Conservation (phyloP, 2,797 vertebrate species). For the Balearica regulorum region DNA sequence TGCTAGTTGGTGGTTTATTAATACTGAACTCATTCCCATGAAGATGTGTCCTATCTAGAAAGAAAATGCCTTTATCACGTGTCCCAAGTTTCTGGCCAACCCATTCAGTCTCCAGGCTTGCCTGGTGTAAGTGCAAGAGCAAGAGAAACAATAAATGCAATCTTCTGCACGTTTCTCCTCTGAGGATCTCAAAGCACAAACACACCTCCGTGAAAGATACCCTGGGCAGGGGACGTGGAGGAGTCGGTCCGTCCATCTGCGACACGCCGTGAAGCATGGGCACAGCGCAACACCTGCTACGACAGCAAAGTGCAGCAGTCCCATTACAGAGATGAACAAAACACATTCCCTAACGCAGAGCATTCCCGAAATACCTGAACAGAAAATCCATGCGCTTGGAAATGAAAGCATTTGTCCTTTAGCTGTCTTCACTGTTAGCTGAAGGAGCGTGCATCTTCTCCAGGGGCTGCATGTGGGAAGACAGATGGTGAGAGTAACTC, state of each 20-base stretch:
- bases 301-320: neutral
- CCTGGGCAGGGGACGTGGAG: neutral
- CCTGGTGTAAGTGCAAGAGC: neutral
- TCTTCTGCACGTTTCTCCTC: neutral
- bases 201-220: neutral
- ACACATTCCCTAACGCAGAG: fast-evolving
- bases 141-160: fast-evolving
- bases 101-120: neutral
- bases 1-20: neutral
- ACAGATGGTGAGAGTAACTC: constrained; percentile 32
- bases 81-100: neutral
- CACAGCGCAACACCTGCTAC: neutral
- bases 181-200: neutral
- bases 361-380: neutral
- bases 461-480: neutral
- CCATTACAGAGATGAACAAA: neutral
- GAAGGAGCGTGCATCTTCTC: neutral
- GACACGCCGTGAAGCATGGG: fast-evolving
- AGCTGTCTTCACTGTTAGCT: neutral
- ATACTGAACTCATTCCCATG: neutral
- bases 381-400: constrained; percentile 22
- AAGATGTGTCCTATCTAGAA: neutral
- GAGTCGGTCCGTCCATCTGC: fast-evolving
- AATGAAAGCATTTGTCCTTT: constrained; percentile 5
- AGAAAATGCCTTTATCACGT: neutral